A percentile compares a stretch with the other conserved stretches of the same genome.
Conservation (phyloP, 2,113 vertebrate genomes). For the Notarius quadriscutis region DNA sequence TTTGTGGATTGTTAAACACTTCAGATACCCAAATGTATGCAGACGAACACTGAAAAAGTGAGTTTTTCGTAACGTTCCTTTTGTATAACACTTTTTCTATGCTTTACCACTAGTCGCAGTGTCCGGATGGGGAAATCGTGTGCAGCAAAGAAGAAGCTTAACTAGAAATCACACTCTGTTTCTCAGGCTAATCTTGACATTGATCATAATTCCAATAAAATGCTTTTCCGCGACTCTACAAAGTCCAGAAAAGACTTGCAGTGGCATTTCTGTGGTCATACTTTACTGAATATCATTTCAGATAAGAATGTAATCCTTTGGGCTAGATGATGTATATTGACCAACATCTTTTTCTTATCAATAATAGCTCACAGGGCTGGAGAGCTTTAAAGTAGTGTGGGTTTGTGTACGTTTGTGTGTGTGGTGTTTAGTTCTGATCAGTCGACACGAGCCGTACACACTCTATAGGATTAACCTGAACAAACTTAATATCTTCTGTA, state of each 20-base stretch:
- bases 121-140: background rate
- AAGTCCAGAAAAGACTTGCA: conserved; percentile 73
- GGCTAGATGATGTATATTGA: conserved; percentile 80
- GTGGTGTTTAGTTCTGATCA: conserved; percentile 47
- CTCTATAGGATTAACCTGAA: conserved; percentile 38
- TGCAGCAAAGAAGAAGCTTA: conserved; percentile 58
- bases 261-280: conserved; percentile 74
- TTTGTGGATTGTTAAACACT: too few species aligned
- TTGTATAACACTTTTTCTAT: background rate
- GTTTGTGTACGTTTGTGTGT: conserved; percentile 27
- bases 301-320: conserved; percentile 81
- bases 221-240: conserved; percentile 59
- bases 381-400: conserved; percentile 54
- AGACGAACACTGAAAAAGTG: too few species aligned
- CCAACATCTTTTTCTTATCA: conserved; percentile 67
- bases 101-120: background rate
- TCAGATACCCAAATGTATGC: too few species aligned
- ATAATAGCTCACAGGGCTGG: conserved; percentile 61
- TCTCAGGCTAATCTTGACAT: conserved; percentile 75
- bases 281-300: conserved; percentile 85
- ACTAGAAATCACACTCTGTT: conserved; percentile 74
- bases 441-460: conserved; percentile 24
- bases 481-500: conserved; percentile 27
- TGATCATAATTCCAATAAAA: conserved; percentile 82
- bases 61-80: background rate